Evolutionary conservation across 1,140 invertebrate species (phyloP), one percentile per base, ranked within the genome.

Genomic region (Diorhabda carinulata): DNA sequence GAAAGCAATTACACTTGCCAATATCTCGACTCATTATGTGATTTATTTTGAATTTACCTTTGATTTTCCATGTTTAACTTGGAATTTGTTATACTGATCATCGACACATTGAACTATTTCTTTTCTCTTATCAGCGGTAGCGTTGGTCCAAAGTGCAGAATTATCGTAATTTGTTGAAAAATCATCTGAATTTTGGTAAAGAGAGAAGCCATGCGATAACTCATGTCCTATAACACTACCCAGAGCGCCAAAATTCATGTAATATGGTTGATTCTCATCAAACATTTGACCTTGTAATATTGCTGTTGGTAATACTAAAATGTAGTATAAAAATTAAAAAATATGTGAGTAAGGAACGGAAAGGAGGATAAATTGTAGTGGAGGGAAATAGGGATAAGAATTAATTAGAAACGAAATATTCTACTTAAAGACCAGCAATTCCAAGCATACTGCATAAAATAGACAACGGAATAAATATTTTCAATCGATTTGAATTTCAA

Each of bases 251-350:
- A 87, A 90, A 79, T 97, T 97, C 86, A 97, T 89, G 74, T 95
- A 96, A 70, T 88, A 88, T 1, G 94, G 94, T 52, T 92, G 87
- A 64, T 93, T 87, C 44, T 88, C 88, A 59, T 87, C 89, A 80
- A 94, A 96, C 82, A 97, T 96, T 9, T 89, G 86, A 8, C 92
- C 93, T 86, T 96, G 94, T 3, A 97, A 83, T 74, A 97, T 95
- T 64, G 94, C 93, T 70, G 94, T 94, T 0, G 94, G 93, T 81
- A 96, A 93, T 81, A 93, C 92, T 90, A 71, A 43, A 75, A 25
- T 25, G 25, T 25, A 25, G 25, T 25, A 25, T 25, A 25, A 25
- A 25, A 25, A 25, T 25, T 25, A 25, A 25, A 25, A 25, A 25
- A 25, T 25, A 25, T 25, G 25, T 25, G 1, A 25, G 25, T 25